Percentiles rank a stretch among this genome's conserved stretches.
Evolutionary conservation across 92 coral and sea anemone species (phyloP).

Genomic region (Montipora capitata): DNA sequence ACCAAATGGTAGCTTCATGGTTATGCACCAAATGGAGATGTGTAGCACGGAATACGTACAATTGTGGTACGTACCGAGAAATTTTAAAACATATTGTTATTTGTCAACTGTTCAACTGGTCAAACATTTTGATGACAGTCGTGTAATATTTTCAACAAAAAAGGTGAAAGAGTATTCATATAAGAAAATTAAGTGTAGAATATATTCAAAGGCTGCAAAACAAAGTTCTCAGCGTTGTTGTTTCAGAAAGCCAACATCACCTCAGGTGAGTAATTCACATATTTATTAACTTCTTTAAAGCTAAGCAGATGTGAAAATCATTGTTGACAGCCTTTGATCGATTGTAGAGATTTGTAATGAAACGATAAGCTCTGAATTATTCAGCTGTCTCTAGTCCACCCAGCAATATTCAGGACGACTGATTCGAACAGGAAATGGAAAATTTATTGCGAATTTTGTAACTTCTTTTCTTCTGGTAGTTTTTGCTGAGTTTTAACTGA

Average conservation of each 20-base stretch:
- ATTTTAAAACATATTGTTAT: too few relatives aligned
- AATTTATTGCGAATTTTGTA: too few relatives aligned
- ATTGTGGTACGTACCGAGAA: too few relatives aligned
- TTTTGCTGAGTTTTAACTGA: too few relatives aligned
- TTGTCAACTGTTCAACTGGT: neutral
- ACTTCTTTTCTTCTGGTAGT: too few relatives aligned
- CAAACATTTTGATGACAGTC: neutral
- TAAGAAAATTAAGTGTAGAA: neutral
- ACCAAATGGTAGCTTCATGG: conserved; percentile 7
- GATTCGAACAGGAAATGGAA: too few relatives aligned
- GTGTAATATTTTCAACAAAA: neutral
- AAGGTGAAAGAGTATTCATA: neutral
- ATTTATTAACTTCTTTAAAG: neutral
- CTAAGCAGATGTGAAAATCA: neutral
- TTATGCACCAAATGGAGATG: neutral
- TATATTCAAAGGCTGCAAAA: too few relatives aligned
- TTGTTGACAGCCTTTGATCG: neutral
- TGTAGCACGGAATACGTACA: too few relatives aligned
- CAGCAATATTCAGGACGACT: too few relatives aligned
- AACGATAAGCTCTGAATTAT: neutral
- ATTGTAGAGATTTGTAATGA: neutral
- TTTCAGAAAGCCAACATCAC: neutral
- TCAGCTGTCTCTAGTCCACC: neutral
- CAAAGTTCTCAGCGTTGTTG: neutral
- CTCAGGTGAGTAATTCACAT: neutral